Evolutionary conservation across 2,888 invertebrate genomes (phyloP).

Genomic region (Chelonus formosanus): DNA sequence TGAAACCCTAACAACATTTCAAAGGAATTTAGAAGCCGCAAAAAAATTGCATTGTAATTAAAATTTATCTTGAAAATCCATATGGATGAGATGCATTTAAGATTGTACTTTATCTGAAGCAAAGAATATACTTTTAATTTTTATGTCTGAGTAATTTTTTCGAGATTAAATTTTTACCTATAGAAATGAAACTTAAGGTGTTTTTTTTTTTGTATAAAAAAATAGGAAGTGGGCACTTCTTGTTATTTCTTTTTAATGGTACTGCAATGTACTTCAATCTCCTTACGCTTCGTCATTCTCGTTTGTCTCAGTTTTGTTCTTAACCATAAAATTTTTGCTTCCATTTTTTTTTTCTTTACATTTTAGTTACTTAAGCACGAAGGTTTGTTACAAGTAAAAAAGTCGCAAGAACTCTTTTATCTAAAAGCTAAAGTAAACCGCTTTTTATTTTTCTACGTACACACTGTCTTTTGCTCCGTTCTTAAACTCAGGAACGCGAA

Average conservation of each 20-base stretch:
- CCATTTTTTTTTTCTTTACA: conserved; percentile 3
- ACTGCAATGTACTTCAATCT: conserved; percentile 23
- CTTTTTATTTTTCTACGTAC: conserved; percentile 2
- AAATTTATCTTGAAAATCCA: conserved; percentile 42
- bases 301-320: conserved; percentile 18
- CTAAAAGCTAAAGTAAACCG: conserved; percentile 5
- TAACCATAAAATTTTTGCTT: conserved; percentile 9
- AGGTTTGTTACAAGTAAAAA: conserved; percentile 6
- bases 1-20: conserved; percentile 62
- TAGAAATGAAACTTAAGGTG: background rate
- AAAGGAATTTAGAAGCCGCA: conserved; percentile 54
- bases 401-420: conserved; percentile 11
- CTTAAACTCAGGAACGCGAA: conserved; percentile 24
- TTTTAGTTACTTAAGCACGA: background rate
- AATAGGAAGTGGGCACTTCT: conserved; percentile 28
- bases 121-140: background rate
- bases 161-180: background rate
- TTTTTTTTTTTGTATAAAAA: conserved; percentile 8
- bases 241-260: conserved; percentile 30
- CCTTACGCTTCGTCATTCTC: conserved; percentile 27
- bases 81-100: conserved; percentile 14
- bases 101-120: conserved; percentile 7
- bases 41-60: conserved; percentile 65
- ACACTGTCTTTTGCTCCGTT: conserved; percentile 11
- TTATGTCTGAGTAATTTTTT: background rate